Base-by-base conservation (phyloP, 2,888 invertebrate genomes). In the Agrilus cyanescens region DNA sequence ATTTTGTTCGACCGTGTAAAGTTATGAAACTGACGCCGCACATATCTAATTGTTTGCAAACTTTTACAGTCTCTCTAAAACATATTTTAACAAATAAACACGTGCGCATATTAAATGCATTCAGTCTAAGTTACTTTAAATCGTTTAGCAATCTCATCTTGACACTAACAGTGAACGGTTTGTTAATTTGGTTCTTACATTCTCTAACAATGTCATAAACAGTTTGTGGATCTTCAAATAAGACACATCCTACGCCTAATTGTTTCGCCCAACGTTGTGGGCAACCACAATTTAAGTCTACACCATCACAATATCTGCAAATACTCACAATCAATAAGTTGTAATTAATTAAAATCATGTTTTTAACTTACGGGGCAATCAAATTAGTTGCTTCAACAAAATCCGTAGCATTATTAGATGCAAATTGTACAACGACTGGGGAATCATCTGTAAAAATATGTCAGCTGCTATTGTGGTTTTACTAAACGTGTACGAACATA, bases 241-340 rank as follows among this genome's bases (percentile, higher is more conserved):
- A 66, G 45, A 82, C 79, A 57, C 87, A 87, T 0, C 96, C 96
- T 60, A 88, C 85, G 4, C 91, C 91, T 60, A 89, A 86, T 51
- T 84, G 78, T 66, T 88, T 82, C 0, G 95, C 95, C 95, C 95
- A 96, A 51, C 80, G 72, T 66, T 97, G 97, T 1, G 97, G 97
- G 56, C 97, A 97, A 1, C 97, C 97, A 71, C 97, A 97, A 63
- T 97, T 97, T 30, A 97, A 69, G 69, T 97, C 97, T 2, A 95
- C 84, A 5, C 97, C 97, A 71, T 88, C 84, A 41, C 85, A 80
- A 69, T 82, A 86, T 12, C 82, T 82, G 53, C 45, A 53, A 51
- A 41, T 34, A 38, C 45, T 40, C n/a, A 7, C 31, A 30, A 7
- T 30, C 8, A 30, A n/a, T 10, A 7, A 30, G n/a, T 10, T 30